Percentiles rank a stretch among this genome's conserved stretches.
Conservation (phyloP, 2,797 vertebrate genomes). For the Protonibea diacanthus region DNA sequence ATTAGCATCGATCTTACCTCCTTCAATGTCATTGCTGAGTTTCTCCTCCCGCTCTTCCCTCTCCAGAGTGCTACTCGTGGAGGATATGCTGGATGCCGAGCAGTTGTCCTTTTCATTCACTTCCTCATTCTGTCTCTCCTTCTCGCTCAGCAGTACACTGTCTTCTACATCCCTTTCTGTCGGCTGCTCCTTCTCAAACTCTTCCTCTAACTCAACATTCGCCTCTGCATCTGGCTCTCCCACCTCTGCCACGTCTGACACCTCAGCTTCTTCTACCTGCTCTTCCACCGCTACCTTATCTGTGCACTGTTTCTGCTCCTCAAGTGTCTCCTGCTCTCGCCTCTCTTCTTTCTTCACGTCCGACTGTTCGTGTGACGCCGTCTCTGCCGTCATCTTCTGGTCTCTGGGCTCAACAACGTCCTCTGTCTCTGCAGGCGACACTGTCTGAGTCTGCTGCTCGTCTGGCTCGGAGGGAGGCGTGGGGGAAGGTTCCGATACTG, state of each 20-base stretch:
- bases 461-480: constrained; percentile 59
- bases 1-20: constrained; percentile 82
- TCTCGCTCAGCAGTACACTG: constrained; percentile 91
- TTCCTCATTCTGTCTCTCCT: constrained; percentile 97
- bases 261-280: constrained; percentile 46
- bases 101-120: constrained; percentile 99
- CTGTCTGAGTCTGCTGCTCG: constrained; percentile 57
- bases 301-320: constrained; percentile 40
- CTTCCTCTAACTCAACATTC: constrained; percentile 76
- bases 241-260: constrained; percentile 49
- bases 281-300: constrained; percentile 52
- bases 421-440: constrained; percentile 40
- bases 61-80: constrained; percentile 97
- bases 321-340: constrained; percentile 44
- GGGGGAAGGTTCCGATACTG: constrained; percentile 58
- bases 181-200: constrained; percentile 84
- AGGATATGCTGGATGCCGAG: constrained; percentile 98
- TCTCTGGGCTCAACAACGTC: constrained; percentile 60
- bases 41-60: constrained; percentile 96
- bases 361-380: constrained; percentile 42
- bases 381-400: constrained; percentile 52
- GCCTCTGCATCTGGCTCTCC: constrained; percentile 66
- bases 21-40: constrained; percentile 86
- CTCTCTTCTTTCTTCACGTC: constrained; percentile 45
- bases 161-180: constrained; percentile 90